Conservation (phyloP, 2,113 vertebrate species). For the Naja naja region DNA sequence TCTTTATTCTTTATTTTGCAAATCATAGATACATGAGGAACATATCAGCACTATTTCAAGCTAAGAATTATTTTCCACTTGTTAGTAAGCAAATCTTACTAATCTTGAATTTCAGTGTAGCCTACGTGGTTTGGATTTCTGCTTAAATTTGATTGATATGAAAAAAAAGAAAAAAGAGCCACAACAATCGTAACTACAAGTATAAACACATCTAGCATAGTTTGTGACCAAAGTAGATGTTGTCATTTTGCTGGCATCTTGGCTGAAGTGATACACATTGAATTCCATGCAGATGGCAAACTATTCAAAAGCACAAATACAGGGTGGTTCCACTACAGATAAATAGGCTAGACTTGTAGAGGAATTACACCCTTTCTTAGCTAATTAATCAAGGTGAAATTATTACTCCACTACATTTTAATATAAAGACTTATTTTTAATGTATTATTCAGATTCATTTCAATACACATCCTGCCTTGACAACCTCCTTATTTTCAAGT, state of each 20-base stretch:
- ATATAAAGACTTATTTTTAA: neutral
- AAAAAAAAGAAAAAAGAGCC: neutral
- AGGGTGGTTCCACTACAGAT: slow-evolving; percentile 3
- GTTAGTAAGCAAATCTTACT: neutral
- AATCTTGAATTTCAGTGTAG: neutral
- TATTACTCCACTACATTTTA: neutral
- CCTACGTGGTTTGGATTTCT: neutral
- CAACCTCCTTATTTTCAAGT: neutral
- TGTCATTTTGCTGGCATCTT: slow-evolving; percentile 35
- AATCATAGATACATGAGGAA: neutral
- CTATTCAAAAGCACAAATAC: neutral
- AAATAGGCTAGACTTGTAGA: neutral
- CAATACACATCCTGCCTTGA: neutral
- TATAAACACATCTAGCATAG: neutral
- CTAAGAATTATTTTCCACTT: neutral
- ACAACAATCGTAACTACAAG: slow-evolving; percentile 8
- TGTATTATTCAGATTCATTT: neutral
- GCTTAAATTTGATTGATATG: neutral
- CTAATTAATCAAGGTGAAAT: neutral
- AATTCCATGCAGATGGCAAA: slow-evolving; percentile 33
- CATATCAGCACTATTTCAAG: neutral
- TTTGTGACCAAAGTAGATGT: neutral
- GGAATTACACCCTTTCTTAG: neutral
- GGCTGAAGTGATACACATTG: neutral
- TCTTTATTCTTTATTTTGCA: neutral